Base-by-base conservation (phyloP, 1,140 invertebrate species). In the Tribolium castaneum region DNA sequence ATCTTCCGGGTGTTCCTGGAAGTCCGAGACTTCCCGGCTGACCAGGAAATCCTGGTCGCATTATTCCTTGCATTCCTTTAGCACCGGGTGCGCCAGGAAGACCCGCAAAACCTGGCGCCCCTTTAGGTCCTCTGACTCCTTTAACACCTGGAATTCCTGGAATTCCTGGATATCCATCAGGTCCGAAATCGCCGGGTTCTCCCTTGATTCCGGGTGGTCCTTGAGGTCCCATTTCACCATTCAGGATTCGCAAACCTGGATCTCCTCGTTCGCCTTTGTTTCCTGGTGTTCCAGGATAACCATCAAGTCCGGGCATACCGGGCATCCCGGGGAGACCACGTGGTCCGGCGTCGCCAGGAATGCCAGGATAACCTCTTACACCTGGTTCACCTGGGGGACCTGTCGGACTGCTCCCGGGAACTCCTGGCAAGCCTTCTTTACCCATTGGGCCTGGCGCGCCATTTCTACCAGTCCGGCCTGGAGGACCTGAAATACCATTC, bases 11-110 rank as follows among this genome's bases (percentile, higher is more conserved):
- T 3, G 89, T 88, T 49, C 95, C 87, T 14, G 82, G 71, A 19
- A 71, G 12, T 16, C 90, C 87, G 7, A 77, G 54, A 1, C 13
- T 22, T 6, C 91, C 92, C 19, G 87, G 82, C 56, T 87, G 87
- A 2, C 91, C 91, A 51, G 87, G 86, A 0, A 79, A 81, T 13
- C 91, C 91, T 7, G 80, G 84, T 3, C 80, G 39, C 79, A 92
- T 89, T 9, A 87, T 85, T 7, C 91, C 91, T 35, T 84, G 82
- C 78, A 83, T 82, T 6, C 94, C 94, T 76, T 88, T 85, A 75
- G 92, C 88, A 73, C 94, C 94, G 81, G 91, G 92, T 70, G 91
- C 90, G 30, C 91, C 91, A 7, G 87, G 87, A 77, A 92, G 89
- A 75, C 93, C 93, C 81, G 91, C 91, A 56, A 91, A 90, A 25